Percentiles rank a stretch among this genome's conserved stretches.
These are phyloP conservation scores for Sussaba pulchella DNA, from an alignment of 2,888 invertebrate genomes.

Conservation along the genomic window DNA sequence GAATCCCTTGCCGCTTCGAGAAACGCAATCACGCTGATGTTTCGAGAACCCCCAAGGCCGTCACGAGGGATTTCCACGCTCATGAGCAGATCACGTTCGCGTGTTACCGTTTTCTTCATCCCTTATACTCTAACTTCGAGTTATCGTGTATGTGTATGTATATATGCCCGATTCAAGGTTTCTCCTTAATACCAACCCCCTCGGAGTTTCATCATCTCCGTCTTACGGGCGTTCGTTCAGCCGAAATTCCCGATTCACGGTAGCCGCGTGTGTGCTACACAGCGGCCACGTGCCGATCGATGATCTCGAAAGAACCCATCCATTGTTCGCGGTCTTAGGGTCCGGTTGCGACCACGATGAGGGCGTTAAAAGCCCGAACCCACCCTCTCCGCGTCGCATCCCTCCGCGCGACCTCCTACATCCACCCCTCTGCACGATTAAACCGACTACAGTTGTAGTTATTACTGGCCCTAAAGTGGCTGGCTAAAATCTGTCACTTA, in stretches of 20 bases:
- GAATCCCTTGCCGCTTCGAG: slow-evolving; percentile 81
- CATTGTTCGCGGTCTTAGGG: slow-evolving; percentile 64
- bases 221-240: slow-evolving; percentile 23
- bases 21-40: slow-evolving; percentile 84
- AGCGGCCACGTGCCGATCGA: slow-evolving; percentile 66
- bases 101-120: slow-evolving; percentile 73
- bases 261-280: slow-evolving; percentile 39
- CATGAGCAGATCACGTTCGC: slow-evolving; percentile 82
- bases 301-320: slow-evolving; percentile 65
- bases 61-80: slow-evolving; percentile 83
- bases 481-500: slow-evolving; percentile 59
- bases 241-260: slow-evolving; percentile 58
- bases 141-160: too few species aligned
- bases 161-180: slow-evolving; percentile 59
- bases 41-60: slow-evolving; percentile 81
- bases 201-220: slow-evolving; percentile 27
- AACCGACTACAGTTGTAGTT: slow-evolving; percentile 47
- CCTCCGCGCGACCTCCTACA: slow-evolving; percentile 36
- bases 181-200: slow-evolving; percentile 37
- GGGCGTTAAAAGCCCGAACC: slow-evolving; percentile 60
- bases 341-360: slow-evolving; percentile 38
- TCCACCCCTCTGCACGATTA: slow-evolving; percentile 48
- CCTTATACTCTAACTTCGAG: slow-evolving; percentile 54
- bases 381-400: slow-evolving; percentile 6
- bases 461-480: slow-evolving; percentile 56